These are phyloP conservation scores for Agrochola macilenta DNA, from an alignment of 2,888 invertebrate genomes.

Conservation along the genomic window DNA sequence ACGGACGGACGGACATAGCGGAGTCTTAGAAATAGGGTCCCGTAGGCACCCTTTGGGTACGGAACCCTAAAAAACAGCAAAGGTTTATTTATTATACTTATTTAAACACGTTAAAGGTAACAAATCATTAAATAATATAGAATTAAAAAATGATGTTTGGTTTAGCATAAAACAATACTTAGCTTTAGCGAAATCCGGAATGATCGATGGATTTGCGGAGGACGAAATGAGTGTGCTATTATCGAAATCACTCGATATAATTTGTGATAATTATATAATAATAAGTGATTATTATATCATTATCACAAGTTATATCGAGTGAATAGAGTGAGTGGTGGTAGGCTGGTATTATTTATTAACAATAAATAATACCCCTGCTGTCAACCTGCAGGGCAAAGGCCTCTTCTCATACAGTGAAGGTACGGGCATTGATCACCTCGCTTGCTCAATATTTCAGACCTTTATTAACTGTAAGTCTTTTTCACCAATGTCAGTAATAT, in stretches of 20 bases:
- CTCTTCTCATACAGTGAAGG: too few species aligned
- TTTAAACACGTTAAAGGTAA: conserved; percentile 5
- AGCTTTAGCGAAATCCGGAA: conserved; percentile 73
- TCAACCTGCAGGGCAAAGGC: too few species aligned
- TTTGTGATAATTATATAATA: too few species aligned
- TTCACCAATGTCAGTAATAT: too few species aligned
- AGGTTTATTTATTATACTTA: background rate
- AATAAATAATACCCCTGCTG: too few species aligned
- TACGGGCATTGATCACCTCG: too few species aligned
- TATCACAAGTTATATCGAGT: too few species aligned
- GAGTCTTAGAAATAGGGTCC: background rate
- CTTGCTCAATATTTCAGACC: too few species aligned
- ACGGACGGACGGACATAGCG: background rate
- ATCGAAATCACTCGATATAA: conserved; percentile 44
- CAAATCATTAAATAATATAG: conserved; percentile 44
- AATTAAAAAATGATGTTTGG: conserved; percentile 61
- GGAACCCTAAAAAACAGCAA: background rate
- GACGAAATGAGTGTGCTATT: conserved; percentile 68
- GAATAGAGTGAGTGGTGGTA: too few species aligned
- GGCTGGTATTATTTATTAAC: too few species aligned
- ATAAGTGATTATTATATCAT: too few species aligned
- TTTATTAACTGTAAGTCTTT: too few species aligned
- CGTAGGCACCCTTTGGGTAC: background rate
- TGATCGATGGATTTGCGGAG: conserved; percentile 77
- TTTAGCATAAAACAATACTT: conserved; percentile 80